Evolutionary conservation across 2,113 vertebrate species (phyloP).

Genomic region (Pterocles gutturalis): DNA sequence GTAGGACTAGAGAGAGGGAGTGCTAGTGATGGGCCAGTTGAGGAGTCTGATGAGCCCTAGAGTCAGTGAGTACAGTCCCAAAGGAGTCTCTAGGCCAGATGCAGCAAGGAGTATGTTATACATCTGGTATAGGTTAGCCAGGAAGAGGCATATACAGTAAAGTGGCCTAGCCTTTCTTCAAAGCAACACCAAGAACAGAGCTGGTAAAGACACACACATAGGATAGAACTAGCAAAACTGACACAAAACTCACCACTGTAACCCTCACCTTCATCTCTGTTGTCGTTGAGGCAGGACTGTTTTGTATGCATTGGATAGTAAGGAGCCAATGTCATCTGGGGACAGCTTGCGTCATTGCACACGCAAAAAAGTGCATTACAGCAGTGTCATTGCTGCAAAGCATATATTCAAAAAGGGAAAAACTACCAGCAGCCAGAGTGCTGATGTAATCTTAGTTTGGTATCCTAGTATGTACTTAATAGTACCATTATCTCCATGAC

Average conservation of each 20-base stretch:
- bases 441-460: not conserved
- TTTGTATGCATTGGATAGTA: not conserved
- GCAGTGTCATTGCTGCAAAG: not conserved
- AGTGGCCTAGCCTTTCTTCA: not conserved
- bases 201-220: not conserved
- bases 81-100: not conserved
- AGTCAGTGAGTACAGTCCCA: not conserved
- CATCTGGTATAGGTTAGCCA: not conserved
- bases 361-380: not conserved
- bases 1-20: not conserved
- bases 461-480: not conserved
- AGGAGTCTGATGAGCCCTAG: not conserved
- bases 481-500: not conserved
- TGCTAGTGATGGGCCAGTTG: not conserved
- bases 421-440: not conserved
- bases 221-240: not conserved
- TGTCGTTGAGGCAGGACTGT: not conserved
- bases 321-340: not conserved
- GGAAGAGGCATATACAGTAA: not conserved
- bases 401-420: not conserved
- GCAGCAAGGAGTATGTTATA: not conserved
- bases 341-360: not conserved
- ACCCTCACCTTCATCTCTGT: not conserved
- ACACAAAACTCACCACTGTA: not conserved
- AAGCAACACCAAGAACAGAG: not conserved